A percentile compares a stretch with the other conserved stretches of the same genome.
Evolutionary conservation across 2,113 vertebrate species (phyloP).

Genomic region (Antigone vipio): DNA sequence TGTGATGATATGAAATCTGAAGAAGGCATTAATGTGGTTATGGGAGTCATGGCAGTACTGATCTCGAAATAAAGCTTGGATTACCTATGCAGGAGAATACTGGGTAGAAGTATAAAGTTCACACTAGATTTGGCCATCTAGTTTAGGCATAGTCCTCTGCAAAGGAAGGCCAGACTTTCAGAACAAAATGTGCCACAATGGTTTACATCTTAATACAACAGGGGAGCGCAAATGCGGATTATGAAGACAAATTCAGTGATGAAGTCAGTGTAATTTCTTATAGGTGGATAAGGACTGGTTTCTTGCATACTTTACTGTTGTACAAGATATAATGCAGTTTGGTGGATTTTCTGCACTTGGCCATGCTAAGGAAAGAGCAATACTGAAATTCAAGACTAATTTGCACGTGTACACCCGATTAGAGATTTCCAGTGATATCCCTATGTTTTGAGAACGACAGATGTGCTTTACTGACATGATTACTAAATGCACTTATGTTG

Average conservation of each 20-base stretch:
- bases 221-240: not conserved
- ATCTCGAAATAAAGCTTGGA: not conserved
- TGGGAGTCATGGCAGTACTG: not conserved
- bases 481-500: not conserved
- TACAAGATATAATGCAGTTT: not conserved
- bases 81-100: not conserved
- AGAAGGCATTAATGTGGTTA: not conserved
- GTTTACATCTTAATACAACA: not conserved
- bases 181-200: not conserved
- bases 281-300: not conserved
- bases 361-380: not conserved
- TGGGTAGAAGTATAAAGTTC: not conserved
- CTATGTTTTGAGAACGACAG: not conserved
- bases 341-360: not conserved
- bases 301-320: not conserved
- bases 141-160: not conserved
- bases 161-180: not conserved
- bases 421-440: not conserved
- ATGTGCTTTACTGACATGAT: not conserved
- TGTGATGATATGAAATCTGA: not conserved
- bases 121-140: not conserved
- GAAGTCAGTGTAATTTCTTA: not conserved
- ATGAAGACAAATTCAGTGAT: not conserved
- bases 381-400: not conserved
- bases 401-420: rapidly evolving